Conservation (phyloP, 1,140 invertebrate species). For the Drosophila grimshawi region DNA sequence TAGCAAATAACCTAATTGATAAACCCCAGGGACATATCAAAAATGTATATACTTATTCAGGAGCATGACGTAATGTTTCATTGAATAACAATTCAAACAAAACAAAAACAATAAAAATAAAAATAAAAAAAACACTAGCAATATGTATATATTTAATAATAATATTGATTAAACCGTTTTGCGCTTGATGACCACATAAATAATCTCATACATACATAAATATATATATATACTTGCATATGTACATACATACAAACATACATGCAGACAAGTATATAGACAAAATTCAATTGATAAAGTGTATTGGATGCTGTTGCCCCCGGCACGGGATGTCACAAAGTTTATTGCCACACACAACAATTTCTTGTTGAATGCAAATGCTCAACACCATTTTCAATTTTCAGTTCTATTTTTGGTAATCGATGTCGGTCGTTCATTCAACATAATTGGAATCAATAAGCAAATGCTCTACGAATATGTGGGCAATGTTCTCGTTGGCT, state of each 20-base stretch:
- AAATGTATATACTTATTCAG: slow-evolving; percentile 54
- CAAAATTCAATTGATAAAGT: slow-evolving; percentile 76
- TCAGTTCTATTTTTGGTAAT: slow-evolving; percentile 77
- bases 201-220: slow-evolving; percentile 24
- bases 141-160: slow-evolving; percentile 23
- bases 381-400: slow-evolving; percentile 52
- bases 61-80: slow-evolving; percentile 78
- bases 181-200: slow-evolving; percentile 31
- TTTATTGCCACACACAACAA: slow-evolving; percentile 63
- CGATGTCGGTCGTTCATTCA: slow-evolving; percentile 71
- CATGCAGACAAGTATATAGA: slow-evolving; percentile 36
- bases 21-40: slow-evolving; percentile 69
- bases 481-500: slow-evolving; percentile 78
- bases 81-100: slow-evolving; percentile 57
- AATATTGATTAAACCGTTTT: slow-evolving; percentile 66
- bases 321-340: slow-evolving; percentile 39
- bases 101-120: neutral
- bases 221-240: slow-evolving; percentile 2
- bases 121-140: slow-evolving; percentile 17
- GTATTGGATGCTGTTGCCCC: slow-evolving; percentile 57
- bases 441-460: slow-evolving; percentile 79
- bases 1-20: slow-evolving; percentile 72
- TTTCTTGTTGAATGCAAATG: slow-evolving; percentile 25
- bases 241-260: slow-evolving; percentile 8
- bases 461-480: slow-evolving; percentile 84